Evolutionary conservation across 2,113 vertebrate genomes (phyloP).

Genomic region (Ceyx margarethae): DNA sequence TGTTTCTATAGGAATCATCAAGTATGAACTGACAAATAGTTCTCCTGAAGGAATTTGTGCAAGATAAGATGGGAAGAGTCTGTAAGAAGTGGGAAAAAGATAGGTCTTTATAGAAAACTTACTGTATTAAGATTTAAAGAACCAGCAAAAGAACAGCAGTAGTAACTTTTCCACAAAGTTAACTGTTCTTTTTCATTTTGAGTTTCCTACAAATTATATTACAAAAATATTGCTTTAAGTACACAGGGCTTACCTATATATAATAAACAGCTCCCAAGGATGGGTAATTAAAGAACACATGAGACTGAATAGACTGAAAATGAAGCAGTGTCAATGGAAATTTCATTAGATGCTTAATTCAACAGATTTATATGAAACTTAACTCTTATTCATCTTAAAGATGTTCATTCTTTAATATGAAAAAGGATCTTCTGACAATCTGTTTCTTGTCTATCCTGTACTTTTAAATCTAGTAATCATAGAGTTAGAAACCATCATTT

Average conservation of each 20-base stretch:
- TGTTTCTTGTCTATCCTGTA: neutral
- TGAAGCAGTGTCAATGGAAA: neutral
- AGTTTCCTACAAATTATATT: neutral
- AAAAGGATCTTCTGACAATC: neutral
- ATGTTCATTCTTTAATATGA: neutral
- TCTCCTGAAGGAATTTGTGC: neutral
- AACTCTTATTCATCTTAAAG: neutral
- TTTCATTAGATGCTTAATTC: neutral
- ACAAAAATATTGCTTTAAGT: neutral
- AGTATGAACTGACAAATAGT: neutral
- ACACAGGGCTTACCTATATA: neutral
- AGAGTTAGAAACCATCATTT: neutral
- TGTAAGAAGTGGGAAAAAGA: neutral
- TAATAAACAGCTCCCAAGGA: neutral
- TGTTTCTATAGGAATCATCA: neutral
- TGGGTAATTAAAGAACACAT: neutral
- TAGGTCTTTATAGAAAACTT: neutral
- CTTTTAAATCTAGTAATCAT: neutral
- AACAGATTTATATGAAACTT: neutral
- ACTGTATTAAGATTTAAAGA: neutral
- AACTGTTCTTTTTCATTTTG: neutral
- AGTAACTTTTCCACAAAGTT: neutral
- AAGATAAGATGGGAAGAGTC: neutral
- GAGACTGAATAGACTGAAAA: neutral
- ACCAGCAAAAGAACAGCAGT: neutral